Evolutionary conservation across 2,113 vertebrate species (phyloP), one percentile per base, ranked within the genome.

Genomic region (Myocastor coypus): DNA sequence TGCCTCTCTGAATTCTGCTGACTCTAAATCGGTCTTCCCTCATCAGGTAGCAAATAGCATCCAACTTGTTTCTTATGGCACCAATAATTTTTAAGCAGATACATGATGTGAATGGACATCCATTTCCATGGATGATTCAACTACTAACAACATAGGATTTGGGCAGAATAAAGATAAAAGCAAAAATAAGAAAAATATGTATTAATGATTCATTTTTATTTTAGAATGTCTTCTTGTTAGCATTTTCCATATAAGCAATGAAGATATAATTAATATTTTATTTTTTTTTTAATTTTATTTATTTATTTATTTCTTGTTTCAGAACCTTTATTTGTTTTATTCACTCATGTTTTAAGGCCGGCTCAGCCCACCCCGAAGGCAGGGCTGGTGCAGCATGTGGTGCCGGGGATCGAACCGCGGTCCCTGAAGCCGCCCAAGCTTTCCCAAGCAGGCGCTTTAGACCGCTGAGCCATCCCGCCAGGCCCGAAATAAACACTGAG

Each of bases 141-240:
- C 61, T 94, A 78, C 91, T 94, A 88, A 50, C 94, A 97, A 94
- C 57, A 96, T 78, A 89, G 63, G 80, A 92, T 97, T 97, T 91
- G n/a, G 92, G 97, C 94, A 96, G 97, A 96, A 89, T 93, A 97
- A 96, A 83, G 85, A 88, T 93, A 83, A 94, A 86, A 12, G 52
- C 97, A 81, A 94, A 80, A 89, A 88, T 97, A 83, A 83, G 96
- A 92, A 97, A 89, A 92, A 63, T 59, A 93, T 94, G 77, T 0
- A 1, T 97, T 98, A 94, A 96, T 98, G 98, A 98, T 95, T 98
- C 97, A 98, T 91, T 95, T 97, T 93, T 96, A 88, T 96, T 97
- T 98, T 93, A 96, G 93, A 96, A 83, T 88, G 89, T 94, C 97
- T 98, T 97, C 92, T 94, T 94, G 96, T 91, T 97, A 94, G 97